Base-by-base conservation (phyloP, 1,140 invertebrate species). In the Drosophila pandora region DNA sequence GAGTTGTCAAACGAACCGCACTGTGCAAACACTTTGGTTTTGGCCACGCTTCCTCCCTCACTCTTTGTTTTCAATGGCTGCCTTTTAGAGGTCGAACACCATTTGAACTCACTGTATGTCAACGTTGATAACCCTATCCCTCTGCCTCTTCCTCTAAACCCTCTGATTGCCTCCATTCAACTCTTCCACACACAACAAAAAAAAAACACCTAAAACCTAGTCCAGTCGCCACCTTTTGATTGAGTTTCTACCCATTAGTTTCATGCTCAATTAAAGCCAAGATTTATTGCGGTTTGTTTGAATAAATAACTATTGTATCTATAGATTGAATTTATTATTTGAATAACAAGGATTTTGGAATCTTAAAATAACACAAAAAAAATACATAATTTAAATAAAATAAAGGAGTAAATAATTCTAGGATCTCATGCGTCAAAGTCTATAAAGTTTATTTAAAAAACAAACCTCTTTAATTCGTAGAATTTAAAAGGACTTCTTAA, bases 1-100 rank as follows among this genome's bases (percentile, higher is more conserved):
- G 52, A 22, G 30, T 68, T 80, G 73, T 74, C 73, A 69, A 87
- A 77, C 81, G 73, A 87, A 87, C 63, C 73, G 69, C 82, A 50
- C 76, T 67, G 62, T 48, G 75, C 52, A 84, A 84, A 84, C 82
- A 84, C 63, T 76, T 81, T 65, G 68, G 60, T 67, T 68, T 61
- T 45, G 25, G 37, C 23, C 49, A 8, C 25, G 12, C 30, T 32
- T 8, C 7, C 28, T 32, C 21, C 25, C 28, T 9, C 25, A 17
- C 9, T 23, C 50, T 61, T 62, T 62, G 50, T 54, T 68, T 55
- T 54, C 50, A 28, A n/a, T 61, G 17, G 57, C 64, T 28, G 49
- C 49, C 39, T 28, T 48, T 61, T 54, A 22, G 50, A 62, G 65
- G 50, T 54, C 45, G 13, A 50, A 45, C n/a, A 17, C 22, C 47